Percentiles rank a stretch among this genome's conserved stretches.
Conservation (phyloP, 2,888 invertebrate species). For the Drosophila lacicola region DNA sequence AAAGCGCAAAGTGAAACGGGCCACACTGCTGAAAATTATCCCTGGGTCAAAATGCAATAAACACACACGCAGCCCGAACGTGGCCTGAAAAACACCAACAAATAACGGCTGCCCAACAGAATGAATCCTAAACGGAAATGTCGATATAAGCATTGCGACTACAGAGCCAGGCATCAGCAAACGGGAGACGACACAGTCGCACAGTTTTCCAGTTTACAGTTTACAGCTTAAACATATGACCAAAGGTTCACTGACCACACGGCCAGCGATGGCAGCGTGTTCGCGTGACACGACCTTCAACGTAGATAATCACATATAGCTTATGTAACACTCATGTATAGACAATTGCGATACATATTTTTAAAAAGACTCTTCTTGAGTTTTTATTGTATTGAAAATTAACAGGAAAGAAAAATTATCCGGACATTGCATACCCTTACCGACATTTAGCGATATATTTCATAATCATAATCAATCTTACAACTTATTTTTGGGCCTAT, state of each 20-base stretch:
- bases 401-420: too few species aligned
- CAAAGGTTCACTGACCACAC: conserved; percentile 70
- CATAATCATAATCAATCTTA: too few species aligned
- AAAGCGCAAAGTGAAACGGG: conserved; percentile 55
- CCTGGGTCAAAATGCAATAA: conserved; percentile 68
- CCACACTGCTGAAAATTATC: conserved; percentile 54
- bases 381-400: too few species aligned
- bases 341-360: too few species aligned
- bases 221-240: conserved; percentile 55
- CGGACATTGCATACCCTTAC: too few species aligned
- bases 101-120: conserved; percentile 67
- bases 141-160: conserved; percentile 75
- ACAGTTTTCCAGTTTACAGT: conserved; percentile 54
- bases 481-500: too few species aligned
- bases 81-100: conserved; percentile 46
- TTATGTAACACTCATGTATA: too few species aligned
- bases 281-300: conserved; percentile 1
- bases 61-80: conserved; percentile 30
- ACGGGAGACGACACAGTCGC: conserved; percentile 52
- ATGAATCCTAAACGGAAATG: conserved; percentile 81
- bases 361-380: too few species aligned
- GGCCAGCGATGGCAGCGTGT: conserved; percentile 46
- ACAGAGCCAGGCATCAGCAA: conserved; percentile 24
- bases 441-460: too few species aligned
- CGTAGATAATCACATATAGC: too few species aligned